phyloP scores from a whole-genome alignment of 2,113 vertebrate species.

The Synodontis membranacea region DNA sequence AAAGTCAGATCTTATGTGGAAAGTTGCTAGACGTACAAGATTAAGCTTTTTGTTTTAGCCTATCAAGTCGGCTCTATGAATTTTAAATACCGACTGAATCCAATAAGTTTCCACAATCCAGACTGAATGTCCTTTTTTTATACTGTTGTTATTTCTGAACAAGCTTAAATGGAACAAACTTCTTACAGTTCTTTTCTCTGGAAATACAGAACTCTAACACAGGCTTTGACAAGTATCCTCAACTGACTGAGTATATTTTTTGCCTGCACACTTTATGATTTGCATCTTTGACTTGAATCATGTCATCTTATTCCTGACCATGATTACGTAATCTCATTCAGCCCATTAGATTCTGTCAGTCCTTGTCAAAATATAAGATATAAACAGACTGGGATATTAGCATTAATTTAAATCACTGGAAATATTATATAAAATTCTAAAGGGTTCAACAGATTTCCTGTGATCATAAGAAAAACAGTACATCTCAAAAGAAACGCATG shows the following conservation, averaged over 20 bases:
- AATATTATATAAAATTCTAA: neutral
- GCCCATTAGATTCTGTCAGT: neutral
- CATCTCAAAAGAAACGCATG: neutral
- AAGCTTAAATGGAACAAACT: no score
- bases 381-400: neutral
- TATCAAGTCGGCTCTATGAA: neutral
- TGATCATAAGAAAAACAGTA: neutral
- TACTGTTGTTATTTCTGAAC: neutral
- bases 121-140: neutral
- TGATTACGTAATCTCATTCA: no score
- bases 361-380: neutral
- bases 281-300: neutral
- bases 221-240: neutral
- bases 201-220: neutral
- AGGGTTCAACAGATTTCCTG: no score
- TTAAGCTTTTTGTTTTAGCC: neutral
- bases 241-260: neutral
- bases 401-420: neutral
- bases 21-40: neutral
- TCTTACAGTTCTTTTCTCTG: neutral
- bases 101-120: neutral
- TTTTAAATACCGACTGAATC: neutral
- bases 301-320: neutral
- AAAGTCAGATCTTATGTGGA: neutral
- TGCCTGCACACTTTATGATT: neutral